These are phyloP conservation scores for Dipodomys spectabilis DNA, from an alignment of 2,113 vertebrate genomes.

Conservation along the genomic window DNA sequence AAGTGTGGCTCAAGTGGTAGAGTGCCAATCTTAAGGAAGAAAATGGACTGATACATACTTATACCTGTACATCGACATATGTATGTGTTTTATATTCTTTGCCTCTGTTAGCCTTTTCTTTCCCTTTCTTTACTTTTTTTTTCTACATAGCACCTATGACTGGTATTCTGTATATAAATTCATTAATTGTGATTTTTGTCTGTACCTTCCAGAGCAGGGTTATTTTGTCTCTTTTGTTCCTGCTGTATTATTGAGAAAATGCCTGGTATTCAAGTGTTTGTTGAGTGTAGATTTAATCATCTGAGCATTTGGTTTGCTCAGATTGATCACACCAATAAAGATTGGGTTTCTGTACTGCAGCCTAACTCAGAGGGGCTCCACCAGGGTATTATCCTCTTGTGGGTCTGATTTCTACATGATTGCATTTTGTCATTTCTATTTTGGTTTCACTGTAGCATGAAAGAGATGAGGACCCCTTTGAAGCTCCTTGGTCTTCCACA, in stretches of 20 bases:
- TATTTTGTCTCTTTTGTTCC: not conserved
- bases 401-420: not conserved
- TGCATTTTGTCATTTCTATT: not conserved
- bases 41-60: too few species aligned
- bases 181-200: conserved; percentile 1
- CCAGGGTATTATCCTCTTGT: not conserved
- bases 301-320: conserved; percentile 16
- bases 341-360: not conserved
- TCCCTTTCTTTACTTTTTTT: conserved; percentile 20
- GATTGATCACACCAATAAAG: not conserved
- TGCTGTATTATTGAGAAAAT: not conserved
- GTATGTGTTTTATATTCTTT: too few species aligned
- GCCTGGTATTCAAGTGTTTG: not conserved
- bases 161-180: not conserved
- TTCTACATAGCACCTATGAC: not conserved
- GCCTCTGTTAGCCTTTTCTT: too few species aligned
- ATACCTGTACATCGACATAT: too few species aligned
- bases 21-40: too few species aligned
- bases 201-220: not conserved
- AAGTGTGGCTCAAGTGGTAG: too few species aligned
- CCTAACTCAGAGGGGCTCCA: not conserved
- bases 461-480: not conserved
- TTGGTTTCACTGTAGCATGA: not conserved
- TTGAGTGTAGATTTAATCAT: conserved; percentile 16
- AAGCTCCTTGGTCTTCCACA: not conserved